phyloP scores from a whole-genome alignment of 1,140 invertebrate genomes.

The Drosophila tristis region DNA sequence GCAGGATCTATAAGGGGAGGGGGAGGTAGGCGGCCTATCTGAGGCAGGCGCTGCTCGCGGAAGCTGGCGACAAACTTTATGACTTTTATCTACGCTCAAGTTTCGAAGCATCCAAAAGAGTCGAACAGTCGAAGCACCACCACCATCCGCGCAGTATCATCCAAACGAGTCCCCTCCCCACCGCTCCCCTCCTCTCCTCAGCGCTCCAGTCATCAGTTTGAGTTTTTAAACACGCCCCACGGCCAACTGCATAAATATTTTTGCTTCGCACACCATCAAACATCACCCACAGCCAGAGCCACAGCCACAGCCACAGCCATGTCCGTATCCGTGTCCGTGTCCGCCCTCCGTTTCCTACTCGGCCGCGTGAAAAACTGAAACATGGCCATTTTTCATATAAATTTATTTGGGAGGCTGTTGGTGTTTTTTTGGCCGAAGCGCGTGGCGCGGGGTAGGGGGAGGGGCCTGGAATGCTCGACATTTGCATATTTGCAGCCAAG shows the following conservation, averaged over 20 bases:
- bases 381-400: conserved; percentile 73
- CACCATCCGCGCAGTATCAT: background rate
- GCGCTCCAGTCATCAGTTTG: conserved; percentile 64
- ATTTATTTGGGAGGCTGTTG: conserved; percentile 61
- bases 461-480: conserved; percentile 14
- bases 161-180: background rate
- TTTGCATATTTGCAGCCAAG: conserved; percentile 72
- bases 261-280: background rate
- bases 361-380: conserved; percentile 41
- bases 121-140: conserved; percentile 3
- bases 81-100: conserved; percentile 70
- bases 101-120: conserved; percentile 42
- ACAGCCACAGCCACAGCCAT: background rate
- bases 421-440: conserved; percentile 11
- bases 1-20: background rate
- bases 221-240: conserved; percentile 66
- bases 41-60: background rate
- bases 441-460: no score
- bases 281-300: conserved; percentile 5
- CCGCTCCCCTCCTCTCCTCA: no score
- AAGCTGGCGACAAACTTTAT: conserved; percentile 61
- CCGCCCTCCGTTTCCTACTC: conserved; percentile 4
- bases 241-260: conserved; percentile 80
- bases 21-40: no score
- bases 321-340: background rate